Evolutionary conservation across 2,888 invertebrate genomes (phyloP).

Genomic region (Phymatocera aterrima): DNA sequence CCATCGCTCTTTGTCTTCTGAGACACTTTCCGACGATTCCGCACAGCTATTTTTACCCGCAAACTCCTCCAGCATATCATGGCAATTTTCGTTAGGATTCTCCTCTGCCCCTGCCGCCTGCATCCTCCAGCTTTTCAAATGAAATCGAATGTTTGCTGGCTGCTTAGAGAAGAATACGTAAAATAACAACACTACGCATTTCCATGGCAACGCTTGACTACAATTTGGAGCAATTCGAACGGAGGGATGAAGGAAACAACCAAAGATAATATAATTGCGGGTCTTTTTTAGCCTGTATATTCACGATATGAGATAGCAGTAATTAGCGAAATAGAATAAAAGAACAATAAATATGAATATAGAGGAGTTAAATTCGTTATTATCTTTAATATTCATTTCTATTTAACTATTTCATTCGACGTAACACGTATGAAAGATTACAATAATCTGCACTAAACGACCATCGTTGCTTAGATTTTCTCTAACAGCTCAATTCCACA

Average conservation of each 20-base stretch:
- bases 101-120: not conserved
- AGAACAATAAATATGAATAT: not conserved
- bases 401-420: not conserved
- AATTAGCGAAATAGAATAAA: not conserved
- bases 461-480: not conserved
- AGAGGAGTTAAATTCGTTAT: not conserved
- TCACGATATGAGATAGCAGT: no score
- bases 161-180: no score
- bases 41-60: not conserved
- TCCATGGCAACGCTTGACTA: not conserved
- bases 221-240: not conserved
- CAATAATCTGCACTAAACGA: slow-evolving; percentile 21
- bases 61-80: not conserved
- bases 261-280: no score
- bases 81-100: not conserved
- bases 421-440: not conserved
- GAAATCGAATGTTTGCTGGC: not conserved
- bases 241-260: not conserved
- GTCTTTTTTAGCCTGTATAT: not conserved
- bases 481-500: not conserved
- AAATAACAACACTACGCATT: not conserved
- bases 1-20: slow-evolving; percentile 15
- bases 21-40: not conserved
- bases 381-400: not conserved
- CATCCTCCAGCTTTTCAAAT: not conserved